A percentile compares a stretch with the other conserved stretches of the same genome.
These are phyloP conservation scores for Sicus ferrugineus DNA, from an alignment of 2,888 invertebrate species.

Conservation along the genomic window DNA sequence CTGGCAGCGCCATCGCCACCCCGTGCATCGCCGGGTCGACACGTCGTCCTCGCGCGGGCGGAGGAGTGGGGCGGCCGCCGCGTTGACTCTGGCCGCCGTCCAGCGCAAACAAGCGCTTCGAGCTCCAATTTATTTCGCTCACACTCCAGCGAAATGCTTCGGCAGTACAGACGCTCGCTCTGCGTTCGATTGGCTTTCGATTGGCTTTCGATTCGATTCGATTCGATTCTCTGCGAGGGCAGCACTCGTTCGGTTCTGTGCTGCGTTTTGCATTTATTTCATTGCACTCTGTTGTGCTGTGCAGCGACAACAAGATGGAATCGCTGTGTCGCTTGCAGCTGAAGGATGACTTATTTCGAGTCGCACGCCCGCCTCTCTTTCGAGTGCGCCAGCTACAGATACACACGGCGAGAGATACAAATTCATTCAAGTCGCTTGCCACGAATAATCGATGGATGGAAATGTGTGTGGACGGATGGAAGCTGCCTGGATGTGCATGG, in stretches of 20 bases:
- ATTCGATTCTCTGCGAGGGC: constrained; percentile 1
- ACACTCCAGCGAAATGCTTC: constrained; percentile 26
- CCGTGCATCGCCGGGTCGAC: constrained; percentile 27
- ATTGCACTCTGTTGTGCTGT: not conserved
- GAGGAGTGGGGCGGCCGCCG: no score
- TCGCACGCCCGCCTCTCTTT: constrained; percentile 23
- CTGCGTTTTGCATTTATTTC: constrained; percentile 8
- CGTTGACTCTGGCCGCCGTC: not conserved
- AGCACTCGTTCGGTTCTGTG: not conserved
- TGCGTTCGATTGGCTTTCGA: constrained; percentile 3
- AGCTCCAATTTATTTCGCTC: constrained; percentile 26
- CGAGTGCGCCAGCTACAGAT: constrained; percentile 16
- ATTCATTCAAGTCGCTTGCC: constrained; percentile 33
- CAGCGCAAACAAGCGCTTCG: constrained; percentile 11
- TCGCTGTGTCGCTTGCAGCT: constrained; percentile 7
- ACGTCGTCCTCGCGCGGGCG: not conserved
- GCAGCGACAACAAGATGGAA: not conserved
- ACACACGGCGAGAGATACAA: constrained; percentile 11
- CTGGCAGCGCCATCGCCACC: constrained; percentile 8
- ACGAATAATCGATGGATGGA: constrained; percentile 37
- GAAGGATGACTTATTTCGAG: constrained; percentile 4
- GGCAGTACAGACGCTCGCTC: not conserved
- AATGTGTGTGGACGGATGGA: constrained; percentile 2
- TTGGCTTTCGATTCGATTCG: constrained; percentile 1
- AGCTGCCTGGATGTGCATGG: constrained; percentile 1